Base-by-base conservation (phyloP, 1,140 invertebrate species). In the Geopemphigus sp. region DNA sequence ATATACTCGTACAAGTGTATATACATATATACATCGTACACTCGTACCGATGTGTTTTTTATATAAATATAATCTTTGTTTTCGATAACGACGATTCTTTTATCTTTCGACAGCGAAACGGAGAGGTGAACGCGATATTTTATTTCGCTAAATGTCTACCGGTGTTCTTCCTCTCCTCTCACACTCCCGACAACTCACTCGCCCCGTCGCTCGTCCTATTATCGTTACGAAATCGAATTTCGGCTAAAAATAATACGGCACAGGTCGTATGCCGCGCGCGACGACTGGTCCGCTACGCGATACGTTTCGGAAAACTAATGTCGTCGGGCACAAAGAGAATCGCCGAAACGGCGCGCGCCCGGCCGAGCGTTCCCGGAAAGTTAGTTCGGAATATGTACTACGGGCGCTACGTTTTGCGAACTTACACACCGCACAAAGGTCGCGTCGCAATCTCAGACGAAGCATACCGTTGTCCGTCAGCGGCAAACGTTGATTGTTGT, bases 201-300 rank as follows among this genome's bases (percentile, higher is more conserved):
- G 3, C 32, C 32, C 32, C 8, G 8, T 39, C 32, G 3, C 32
- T 39, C 32, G 3, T 39, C 8, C 32, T 39, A 54, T 68, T 50
- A 50, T 50, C 39, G 26, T 50, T 68, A 68, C 24, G 15, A 47
- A 68, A 68, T 68, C 22, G 6, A 24, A 68, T 68, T 68, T 68
- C 5, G 6, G 0, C 19, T 50, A 50, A 24, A 6, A 24, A 50
- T 17, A 24, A 66, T 66, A 66, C 22, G 12, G 50, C 15, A 50
- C 6, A 10, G 12, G n/a, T 47, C 22, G 22, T 0, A 68, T 24
- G 6, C 22, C 22, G 26, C 5, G n/a, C 32, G 32, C 8, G n/a
- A n/a, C n/a, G n/a, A 19, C 22, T 50, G 24, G 22, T 50, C 50
- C 50, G 22, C 50, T 8, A 50, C 50, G 26, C 22, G 22, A 68